These are phyloP conservation scores for Fragum whitleyi DNA, from an alignment of 2,888 invertebrate species.

Conservation along the genomic window DNA sequence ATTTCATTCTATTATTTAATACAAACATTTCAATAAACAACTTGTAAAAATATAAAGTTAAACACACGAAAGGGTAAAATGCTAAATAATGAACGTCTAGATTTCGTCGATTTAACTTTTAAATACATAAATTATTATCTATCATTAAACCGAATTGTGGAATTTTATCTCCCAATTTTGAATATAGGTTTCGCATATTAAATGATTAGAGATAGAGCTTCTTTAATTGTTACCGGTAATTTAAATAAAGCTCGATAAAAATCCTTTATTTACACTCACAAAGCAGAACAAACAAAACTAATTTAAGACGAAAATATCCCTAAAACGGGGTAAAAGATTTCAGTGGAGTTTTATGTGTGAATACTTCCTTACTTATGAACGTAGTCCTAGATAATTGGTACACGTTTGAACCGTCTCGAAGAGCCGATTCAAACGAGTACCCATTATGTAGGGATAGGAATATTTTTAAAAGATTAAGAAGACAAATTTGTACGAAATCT, in stretches of 20 bases:
- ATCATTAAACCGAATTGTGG: background rate
- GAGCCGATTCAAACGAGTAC: background rate
- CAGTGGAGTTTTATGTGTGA: too few relatives aligned
- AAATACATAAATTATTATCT: background rate
- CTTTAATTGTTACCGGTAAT: conserved; percentile 55
- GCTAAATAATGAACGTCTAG: background rate
- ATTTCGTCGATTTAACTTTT: conserved; percentile 7
- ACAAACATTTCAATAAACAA: too few relatives aligned
- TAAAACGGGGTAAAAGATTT: background rate
- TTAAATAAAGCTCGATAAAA: conserved; percentile 58
- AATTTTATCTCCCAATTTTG: conserved; percentile 20
- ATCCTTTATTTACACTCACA: conserved; percentile 65
- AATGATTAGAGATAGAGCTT: conserved; percentile 49
- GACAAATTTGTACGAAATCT: background rate
- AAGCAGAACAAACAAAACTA: conserved; percentile 63
- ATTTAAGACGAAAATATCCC: conserved; percentile 31
- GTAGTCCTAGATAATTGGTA: background rate
- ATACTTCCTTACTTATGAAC: background rate
- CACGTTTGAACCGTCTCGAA: background rate
- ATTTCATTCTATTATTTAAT: too few relatives aligned
- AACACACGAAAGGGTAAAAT: too few relatives aligned
- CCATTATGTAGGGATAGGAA: background rate
- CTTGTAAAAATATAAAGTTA: too few relatives aligned
- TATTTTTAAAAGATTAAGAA: background rate
- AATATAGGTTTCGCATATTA: conserved; percentile 44